Base-by-base conservation (phyloP, 30 jellyfish, hydroid and myxozoan species). In the Aurelia coerulea region DNA sequence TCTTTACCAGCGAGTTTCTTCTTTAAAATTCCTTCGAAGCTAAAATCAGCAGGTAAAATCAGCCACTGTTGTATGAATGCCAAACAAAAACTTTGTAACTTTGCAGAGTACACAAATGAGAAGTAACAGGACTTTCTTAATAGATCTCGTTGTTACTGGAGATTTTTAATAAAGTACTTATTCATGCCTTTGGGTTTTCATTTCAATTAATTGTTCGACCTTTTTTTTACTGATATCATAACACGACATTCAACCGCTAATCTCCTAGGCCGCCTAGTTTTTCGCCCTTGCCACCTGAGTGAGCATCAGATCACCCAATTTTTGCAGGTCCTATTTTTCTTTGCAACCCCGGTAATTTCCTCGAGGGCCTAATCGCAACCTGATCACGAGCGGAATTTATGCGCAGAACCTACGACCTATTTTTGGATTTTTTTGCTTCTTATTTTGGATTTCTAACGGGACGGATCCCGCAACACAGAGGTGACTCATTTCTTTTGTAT, bases 271-370 rank as follows among this genome's bases (percentile, higher is more conserved):
- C 58, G 81, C 76, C 62, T 37, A 59, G 81, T 35, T 83, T 51
- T 32, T 81, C 91, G 81, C 88, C 81, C 82, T 83, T 71, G 92
- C 92, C 92, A 83, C 92, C 92, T 8, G 86, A 72, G 73, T 62
- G 80, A 32, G 39, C 83, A 72, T 83, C 65, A 83, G 92, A 68
- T 83, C 92, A 83, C 83, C 34, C 64, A 76, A 39, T 65, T 75
- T 51, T 52, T 31, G 86, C 92, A 83, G 92, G 92, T 83, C 88
- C 88, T 62, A 71, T 56, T 70, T 82, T 65, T 2, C 60, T 70
- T 58, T 56, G 74, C 78, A 82, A 50, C 54, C 78, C 74, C 18
- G 68, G 75, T 11, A 65, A 80, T 76, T 60, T 23, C 70, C 41
- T 31, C 71, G 71, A 37, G 37, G 86, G 75, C 86, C 86, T 76